Evolutionary conservation across 2,113 vertebrate genomes (phyloP).

Genomic region (Willisornis vidua): DNA sequence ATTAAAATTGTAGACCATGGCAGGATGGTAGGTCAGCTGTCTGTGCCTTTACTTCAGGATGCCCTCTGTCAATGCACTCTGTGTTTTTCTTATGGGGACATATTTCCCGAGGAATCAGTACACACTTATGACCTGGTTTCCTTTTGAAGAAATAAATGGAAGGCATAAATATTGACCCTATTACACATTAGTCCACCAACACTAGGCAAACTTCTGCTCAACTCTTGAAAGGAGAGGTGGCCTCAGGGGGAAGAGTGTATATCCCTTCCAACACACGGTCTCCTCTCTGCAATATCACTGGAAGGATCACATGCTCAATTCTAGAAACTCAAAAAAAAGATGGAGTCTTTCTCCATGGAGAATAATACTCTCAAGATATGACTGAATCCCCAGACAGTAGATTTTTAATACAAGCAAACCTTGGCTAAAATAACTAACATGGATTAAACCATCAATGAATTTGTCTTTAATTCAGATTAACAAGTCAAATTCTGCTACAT

Average conservation of each 20-base stretch:
- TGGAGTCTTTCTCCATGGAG: not conserved
- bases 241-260: not conserved
- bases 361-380: not conserved
- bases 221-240: not conserved
- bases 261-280: fast-evolving
- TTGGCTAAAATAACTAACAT: not conserved
- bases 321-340: not conserved
- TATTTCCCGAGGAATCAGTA: not conserved
- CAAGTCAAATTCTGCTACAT: not conserved
- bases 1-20: not conserved
- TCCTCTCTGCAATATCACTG: not conserved
- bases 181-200: not conserved
- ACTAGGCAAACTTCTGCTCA: not conserved
- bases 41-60: not conserved
- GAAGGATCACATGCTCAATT: not conserved
- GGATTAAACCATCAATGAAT: not conserved
- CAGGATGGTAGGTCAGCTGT: not conserved
- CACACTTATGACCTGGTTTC: not conserved
- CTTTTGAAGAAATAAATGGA: not conserved
- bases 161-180: not conserved
- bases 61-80: not conserved
- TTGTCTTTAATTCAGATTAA: not conserved
- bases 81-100: not conserved
- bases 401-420: not conserved
- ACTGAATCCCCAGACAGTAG: not conserved